A percentile compares a stretch with the other conserved stretches of the same genome.
These are phyloP conservation scores for Brachionus rotundiformis DNA, from an alignment of 1,140 invertebrate species.

Conservation along the genomic window DNA sequence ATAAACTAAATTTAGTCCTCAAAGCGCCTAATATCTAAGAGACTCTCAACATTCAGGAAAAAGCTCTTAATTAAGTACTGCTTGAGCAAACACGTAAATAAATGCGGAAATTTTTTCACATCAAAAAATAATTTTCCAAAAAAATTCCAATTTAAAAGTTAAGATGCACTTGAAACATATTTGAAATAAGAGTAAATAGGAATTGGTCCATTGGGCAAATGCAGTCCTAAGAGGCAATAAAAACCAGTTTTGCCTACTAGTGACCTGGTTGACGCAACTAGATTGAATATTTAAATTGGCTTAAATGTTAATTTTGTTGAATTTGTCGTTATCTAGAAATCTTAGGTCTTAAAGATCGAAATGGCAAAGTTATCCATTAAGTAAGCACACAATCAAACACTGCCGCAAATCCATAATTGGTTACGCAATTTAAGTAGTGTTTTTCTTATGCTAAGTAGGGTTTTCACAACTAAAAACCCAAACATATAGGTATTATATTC, in stretches of 20 bases:
- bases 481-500: not conserved
- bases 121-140: not conserved
- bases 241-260: not conserved
- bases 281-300: not conserved
- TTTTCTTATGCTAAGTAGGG: not conserved
- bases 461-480: not conserved
- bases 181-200: not conserved
- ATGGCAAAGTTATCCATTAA: conserved; percentile 6
- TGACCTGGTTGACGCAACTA: not conserved
- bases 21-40: not conserved
- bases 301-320: conserved; percentile 7
- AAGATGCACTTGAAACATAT: not conserved
- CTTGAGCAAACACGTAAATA: not conserved
- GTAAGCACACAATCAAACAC: not conserved
- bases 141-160: not conserved
- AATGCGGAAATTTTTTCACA: not conserved
- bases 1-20: not conserved
- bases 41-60: not conserved
- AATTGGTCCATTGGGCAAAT: not conserved
- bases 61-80: conserved; percentile 1
- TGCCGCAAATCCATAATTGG: conserved; percentile 1
- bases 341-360: not conserved
- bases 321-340: not conserved
- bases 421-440: not conserved
- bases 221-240: not conserved